Evolutionary conservation across 1,140 invertebrate genomes (phyloP), one percentile per base, ranked within the genome.

Genomic region (Dendroctonus ponderosae): DNA sequence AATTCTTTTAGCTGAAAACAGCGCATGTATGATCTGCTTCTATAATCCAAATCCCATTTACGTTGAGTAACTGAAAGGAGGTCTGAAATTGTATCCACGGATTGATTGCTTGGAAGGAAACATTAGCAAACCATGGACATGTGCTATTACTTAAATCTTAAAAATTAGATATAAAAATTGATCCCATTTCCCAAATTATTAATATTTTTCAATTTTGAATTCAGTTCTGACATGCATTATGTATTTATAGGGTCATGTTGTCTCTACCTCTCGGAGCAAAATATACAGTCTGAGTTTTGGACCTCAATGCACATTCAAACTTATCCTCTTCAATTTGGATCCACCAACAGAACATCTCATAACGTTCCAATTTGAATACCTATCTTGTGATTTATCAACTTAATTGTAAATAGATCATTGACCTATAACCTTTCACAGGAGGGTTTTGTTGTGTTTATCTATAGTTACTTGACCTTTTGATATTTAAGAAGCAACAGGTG

Each of bases 161-260:
- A 26, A 26, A 26, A 2, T 2, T 26, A 26, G 26, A 26, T 26
- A 26, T 26, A 26, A 26, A 26, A 26, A 26, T 26, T 26, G 26
- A 26, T 3, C 26, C 1, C 3, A 26, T 26, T 26, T 26, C 1
- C 26, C 26, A 26, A 14, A 40, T 7, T 11, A 49, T 42, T 58
- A 58, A 58, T 12, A 51, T 51, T 56, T 15, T 40, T 14, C n/a
- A 57, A n/a, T 59, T 61, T 67, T 63, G 53, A 44, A 26, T 26
- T 26, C 26, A 26, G 26, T 26, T 26, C 26, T 26, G 26, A 26
- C 26, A 26, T 26, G 3, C 26, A 26, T 26, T 26, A 26, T 11
- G 8, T 44, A 5, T 61, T 67, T 62, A 9, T 63, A 68, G 66
- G 66, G 62, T 68, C 66, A 37, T 68, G 66, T 59, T 68, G 66